Percentiles rank a stretch among this genome's conserved stretches.
These are phyloP conservation scores for Anhinga anhinga DNA, from an alignment of 2,113 vertebrate species.

Conservation along the genomic window DNA sequence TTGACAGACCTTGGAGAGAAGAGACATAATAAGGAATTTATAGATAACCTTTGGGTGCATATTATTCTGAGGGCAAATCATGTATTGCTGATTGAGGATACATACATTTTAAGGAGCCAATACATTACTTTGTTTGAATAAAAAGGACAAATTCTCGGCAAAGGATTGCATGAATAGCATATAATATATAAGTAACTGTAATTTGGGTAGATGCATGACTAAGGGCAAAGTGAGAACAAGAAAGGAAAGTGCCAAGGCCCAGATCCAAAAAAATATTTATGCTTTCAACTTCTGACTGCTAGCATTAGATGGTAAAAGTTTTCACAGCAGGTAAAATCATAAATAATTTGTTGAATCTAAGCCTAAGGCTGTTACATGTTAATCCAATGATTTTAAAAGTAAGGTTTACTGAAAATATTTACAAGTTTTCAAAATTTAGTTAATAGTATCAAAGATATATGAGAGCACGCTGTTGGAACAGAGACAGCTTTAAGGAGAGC, in stretches of 20 bases:
- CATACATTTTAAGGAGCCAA: not conserved
- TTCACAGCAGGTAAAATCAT: constrained; percentile 10
- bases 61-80: not conserved
- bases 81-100: not conserved
- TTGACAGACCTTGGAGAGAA: not conserved
- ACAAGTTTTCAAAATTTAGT: not conserved
- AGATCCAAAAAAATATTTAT: constrained; percentile 17
- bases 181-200: not conserved
- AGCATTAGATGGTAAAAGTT: constrained; percentile 13
- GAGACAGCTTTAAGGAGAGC: fast-evolving
- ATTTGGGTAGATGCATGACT: not conserved
- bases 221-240: constrained; percentile 24
- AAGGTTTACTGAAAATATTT: not conserved
- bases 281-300: constrained; percentile 19
- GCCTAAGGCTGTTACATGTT: not conserved
- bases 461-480: not conserved
- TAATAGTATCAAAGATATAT: not conserved
- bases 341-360: constrained; percentile 15
- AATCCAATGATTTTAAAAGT: constrained; percentile 6
- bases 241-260: not conserved
- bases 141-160: not conserved
- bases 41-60: not conserved
- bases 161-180: not conserved
- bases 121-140: not conserved
- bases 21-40: not conserved